Percentiles rank a stretch among this genome's conserved stretches.
Evolutionary conservation across 2,888 invertebrate species (phyloP).

Genomic region (Leucania comma): DNA sequence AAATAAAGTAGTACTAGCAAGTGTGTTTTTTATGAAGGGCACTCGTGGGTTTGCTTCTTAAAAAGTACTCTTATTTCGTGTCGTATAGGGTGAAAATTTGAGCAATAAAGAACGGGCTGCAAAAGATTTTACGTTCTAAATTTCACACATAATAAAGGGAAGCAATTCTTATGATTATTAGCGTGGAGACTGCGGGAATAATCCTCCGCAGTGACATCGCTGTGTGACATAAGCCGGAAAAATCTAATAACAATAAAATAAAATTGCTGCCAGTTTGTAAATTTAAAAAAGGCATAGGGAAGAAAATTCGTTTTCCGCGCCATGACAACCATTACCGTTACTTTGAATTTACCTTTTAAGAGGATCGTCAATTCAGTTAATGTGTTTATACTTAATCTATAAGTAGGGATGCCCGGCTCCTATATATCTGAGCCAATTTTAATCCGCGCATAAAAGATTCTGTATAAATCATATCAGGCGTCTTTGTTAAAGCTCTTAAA

Average conservation of each 20-base stretch:
- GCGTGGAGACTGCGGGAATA: constrained; percentile 89
- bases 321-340: constrained; percentile 89
- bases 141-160: constrained; percentile 90
- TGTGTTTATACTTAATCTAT: constrained; percentile 72
- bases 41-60: constrained; percentile 62
- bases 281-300: constrained; percentile 89
- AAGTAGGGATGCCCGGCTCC: constrained; percentile 53
- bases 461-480: constrained; percentile 67
- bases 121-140: constrained; percentile 85
- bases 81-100: constrained; percentile 68
- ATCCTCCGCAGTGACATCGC: constrained; percentile 87
- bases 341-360: constrained; percentile 86
- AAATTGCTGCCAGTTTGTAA: constrained; percentile 90
- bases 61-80: constrained; percentile 75
- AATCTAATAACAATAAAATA: constrained; percentile 91
- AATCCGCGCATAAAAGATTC: constrained; percentile 60
- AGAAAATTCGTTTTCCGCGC: constrained; percentile 88
- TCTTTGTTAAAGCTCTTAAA: constrained; percentile 71
- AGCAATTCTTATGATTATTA: constrained; percentile 91
- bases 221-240: constrained; percentile 90
- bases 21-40: constrained; percentile 79
- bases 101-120: constrained; percentile 66
- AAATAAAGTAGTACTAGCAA: constrained; percentile 80
- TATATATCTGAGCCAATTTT: constrained; percentile 60
- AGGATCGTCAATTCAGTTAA: constrained; percentile 78